A percentile compares a stretch with the other conserved stretches of the same genome.
Conservation (phyloP, 2,113 vertebrate species). For the Todiramphus saurophagus region DNA sequence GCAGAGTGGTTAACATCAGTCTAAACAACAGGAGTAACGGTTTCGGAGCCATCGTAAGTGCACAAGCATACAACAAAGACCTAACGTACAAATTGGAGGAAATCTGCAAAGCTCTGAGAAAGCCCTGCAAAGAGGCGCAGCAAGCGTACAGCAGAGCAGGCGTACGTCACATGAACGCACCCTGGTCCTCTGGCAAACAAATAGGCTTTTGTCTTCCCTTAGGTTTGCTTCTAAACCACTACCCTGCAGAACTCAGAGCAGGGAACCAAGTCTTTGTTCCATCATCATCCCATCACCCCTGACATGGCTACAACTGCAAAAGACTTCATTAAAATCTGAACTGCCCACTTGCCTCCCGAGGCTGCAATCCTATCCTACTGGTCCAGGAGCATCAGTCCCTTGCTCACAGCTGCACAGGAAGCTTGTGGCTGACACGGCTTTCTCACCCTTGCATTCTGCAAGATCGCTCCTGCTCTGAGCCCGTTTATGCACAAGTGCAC, state of each 20-base stretch:
- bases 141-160: background rate
- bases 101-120: background rate
- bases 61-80: background rate
- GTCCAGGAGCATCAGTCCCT: fast-evolving
- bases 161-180: background rate
- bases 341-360: fast-evolving
- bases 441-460: background rate
- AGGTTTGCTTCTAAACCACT: background rate
- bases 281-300: background rate
- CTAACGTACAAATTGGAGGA: fast-evolving
- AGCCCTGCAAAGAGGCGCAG: fast-evolving
- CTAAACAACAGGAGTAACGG: background rate
- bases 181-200: background rate
- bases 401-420: background rate
- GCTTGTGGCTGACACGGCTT: fast-evolving
- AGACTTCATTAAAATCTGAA: fast-evolving
- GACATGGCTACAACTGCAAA: background rate
- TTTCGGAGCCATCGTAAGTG: background rate
- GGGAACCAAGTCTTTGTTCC: background rate
- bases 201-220: background rate
- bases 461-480: background rate
- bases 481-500: fast-evolving
- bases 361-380: fast-evolving
- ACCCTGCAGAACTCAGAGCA: background rate
- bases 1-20: background rate